A percentile compares a stretch with the other conserved stretches of the same genome.
Evolutionary conservation across 2,888 invertebrate species (phyloP).

Genomic region (Lamellibrachia satsuma): DNA sequence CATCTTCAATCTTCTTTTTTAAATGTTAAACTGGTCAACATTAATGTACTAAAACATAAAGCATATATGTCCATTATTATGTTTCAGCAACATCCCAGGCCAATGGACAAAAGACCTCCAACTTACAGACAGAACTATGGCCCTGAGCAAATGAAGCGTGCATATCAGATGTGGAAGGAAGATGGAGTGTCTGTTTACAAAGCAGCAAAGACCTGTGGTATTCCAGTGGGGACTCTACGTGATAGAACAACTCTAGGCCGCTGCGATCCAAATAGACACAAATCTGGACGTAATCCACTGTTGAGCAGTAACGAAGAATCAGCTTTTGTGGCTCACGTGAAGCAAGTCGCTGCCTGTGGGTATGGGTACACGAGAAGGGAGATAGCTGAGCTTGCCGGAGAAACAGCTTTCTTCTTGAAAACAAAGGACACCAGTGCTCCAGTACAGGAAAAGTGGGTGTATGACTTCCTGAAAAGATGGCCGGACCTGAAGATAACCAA

Average conservation of each 20-base stretch:
- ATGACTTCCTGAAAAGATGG: not conserved
- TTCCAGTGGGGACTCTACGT: not conserved
- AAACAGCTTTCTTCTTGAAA: not conserved
- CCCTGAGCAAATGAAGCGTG: not conserved
- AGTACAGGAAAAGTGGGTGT: not conserved
- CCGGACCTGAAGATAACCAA: not conserved
- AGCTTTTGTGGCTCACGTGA: not conserved
- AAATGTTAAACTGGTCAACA: no score
- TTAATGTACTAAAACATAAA: no score
- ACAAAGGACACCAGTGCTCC: not conserved
- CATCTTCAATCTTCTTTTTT: no score
- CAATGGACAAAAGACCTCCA: not conserved
- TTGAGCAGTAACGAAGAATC: not conserved
- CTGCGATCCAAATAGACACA: not conserved
- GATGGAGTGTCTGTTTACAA: not conserved
- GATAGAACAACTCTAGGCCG: not conserved
- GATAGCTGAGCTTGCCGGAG: not conserved
- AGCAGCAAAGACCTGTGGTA: not conserved
- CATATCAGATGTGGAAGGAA: constrained; percentile 12
- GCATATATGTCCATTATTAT: not conserved
- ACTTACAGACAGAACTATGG: not conserved
- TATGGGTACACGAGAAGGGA: not conserved
- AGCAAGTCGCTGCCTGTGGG: not conserved
- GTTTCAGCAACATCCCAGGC: not conserved
- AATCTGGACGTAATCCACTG: not conserved